These are phyloP conservation scores for Gulo gulo DNA, from an alignment of 2,113 vertebrate species.

Conservation along the genomic window DNA sequence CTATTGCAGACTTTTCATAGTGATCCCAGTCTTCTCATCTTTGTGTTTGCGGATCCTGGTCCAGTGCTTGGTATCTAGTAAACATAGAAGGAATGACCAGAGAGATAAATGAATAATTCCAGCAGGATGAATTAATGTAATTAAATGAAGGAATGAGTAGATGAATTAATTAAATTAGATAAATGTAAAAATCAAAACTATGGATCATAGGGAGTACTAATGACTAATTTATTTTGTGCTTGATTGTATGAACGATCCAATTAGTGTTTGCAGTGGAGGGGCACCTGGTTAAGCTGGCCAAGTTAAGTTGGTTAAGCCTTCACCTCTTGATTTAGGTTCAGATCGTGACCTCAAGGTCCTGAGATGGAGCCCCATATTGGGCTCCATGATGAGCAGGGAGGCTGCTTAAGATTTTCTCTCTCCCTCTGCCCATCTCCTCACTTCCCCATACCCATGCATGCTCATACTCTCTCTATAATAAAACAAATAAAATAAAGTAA, in stretches of 20 bases:
- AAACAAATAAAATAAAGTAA: neutral
- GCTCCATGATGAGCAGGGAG: neutral
- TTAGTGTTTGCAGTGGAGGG: neutral
- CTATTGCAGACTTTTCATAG: neutral
- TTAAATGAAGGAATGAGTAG: neutral
- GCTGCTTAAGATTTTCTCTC: neutral
- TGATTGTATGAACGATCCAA: neutral
- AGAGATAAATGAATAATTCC: neutral
- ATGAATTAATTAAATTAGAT: neutral
- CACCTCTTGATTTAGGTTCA: neutral
- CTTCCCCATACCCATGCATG: neutral
- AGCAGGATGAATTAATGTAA: neutral
- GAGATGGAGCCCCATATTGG: neutral
- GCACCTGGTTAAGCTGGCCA: neutral
- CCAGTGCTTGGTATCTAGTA: neutral
- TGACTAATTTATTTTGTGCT: neutral
- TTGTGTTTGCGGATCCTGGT: neutral
- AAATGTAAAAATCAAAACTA: neutral
- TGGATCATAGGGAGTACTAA: neutral
- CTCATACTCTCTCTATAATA: neutral
- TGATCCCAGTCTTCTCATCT: neutral
- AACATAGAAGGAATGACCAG: neutral
- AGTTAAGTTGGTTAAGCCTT: neutral
- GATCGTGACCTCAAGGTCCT: neutral
- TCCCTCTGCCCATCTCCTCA: neutral